Base-by-base conservation (phyloP, 2,797 vertebrate genomes). In the Sitta carolinensis region DNA sequence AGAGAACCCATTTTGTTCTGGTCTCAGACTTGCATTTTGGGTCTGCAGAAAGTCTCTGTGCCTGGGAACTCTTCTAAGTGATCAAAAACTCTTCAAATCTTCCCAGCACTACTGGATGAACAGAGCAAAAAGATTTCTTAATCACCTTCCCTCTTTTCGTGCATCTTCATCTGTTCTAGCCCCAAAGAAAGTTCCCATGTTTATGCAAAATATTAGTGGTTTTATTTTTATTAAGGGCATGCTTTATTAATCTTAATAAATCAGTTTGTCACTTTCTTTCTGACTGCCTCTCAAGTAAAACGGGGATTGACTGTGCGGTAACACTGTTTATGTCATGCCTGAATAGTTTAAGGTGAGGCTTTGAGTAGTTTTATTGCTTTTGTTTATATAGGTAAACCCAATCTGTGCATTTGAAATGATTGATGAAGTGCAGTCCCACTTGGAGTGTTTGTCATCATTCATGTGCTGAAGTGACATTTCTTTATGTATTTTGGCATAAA, bases 401-500 rank as follows among this genome's bases (percentile, higher is more conserved):
- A 98, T 98, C 98, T 98, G 97, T 76, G 29, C 97, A 91, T 98
- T 98, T 97, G 97, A 97, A 97, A 98, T 98, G 98, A 98, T 98
- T 98, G 98, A 98, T 98, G 98, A 98, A 98, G 97, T 97, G 97
- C 91, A 97, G 97, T 97, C 97, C 95, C 97, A 97, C 97, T 98
- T 97, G 96, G 97, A 98, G 98, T 98, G 97, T 97, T 98, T 98
- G 97, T 98, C 98, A 98, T 98, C 98, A 98, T 97, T 98, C 98
- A 98, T 98, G 97, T 95, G 96, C 97, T 98, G 98, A 98, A 98
- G 97, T 98, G 98, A 98, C 98, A 98, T 98, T 98, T 98, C 97
- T 98, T 98, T 98, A 98, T 98, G 98, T 98, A 98, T 98, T 98
- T 98, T 98, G 98, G 97, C 98, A 98, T 98, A 98, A 98, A 98